Evolutionary conservation across 2,888 invertebrate genomes (phyloP).

Genomic region (Hirtodrosophila histrioides): DNA sequence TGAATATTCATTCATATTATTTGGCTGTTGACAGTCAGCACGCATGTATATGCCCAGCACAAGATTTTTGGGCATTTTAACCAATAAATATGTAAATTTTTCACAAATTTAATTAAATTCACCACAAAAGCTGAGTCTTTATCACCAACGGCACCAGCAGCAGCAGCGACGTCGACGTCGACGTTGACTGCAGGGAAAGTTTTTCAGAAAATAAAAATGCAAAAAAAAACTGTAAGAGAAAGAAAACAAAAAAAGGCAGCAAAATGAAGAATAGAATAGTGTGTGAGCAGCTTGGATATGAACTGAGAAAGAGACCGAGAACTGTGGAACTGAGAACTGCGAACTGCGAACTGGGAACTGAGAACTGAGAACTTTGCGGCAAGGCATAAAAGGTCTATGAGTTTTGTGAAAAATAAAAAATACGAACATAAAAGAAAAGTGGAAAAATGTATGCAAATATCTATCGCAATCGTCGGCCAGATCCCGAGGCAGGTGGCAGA

Average conservation of each 20-base stretch:
- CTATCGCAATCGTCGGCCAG: constrained; percentile 51
- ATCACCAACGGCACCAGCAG: constrained; percentile 35
- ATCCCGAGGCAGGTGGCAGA: constrained; percentile 67
- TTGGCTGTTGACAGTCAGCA: constrained; percentile 43
- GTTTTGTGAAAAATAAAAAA: constrained; percentile 10
- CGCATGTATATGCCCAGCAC: constrained; percentile 47
- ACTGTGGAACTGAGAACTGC: too few relatives aligned
- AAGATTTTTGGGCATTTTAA: constrained; percentile 71
- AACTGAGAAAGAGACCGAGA: not conserved
- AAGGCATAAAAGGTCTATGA: constrained; percentile 43
- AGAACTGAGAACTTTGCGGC: constrained; percentile 35
- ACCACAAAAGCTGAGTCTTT: constrained; percentile 67
- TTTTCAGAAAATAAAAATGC: constrained; percentile 25
- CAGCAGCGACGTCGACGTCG: constrained; percentile 6
- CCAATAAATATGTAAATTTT: constrained; percentile 81
- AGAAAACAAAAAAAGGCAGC: constrained; percentile 11
- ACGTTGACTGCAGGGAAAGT: constrained; percentile 45
- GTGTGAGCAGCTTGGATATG: constrained; percentile 23
- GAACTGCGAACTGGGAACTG: not conserved
- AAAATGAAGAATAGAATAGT: constrained; percentile 28
- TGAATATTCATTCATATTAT: constrained; percentile 69
- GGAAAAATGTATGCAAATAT: constrained; percentile 72
- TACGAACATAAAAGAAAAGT: constrained; percentile 52
- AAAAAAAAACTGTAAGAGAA: constrained; percentile 25
- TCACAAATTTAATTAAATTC: constrained; percentile 81